These are phyloP conservation scores for Rhagium mordax DNA, from an alignment of 2,888 invertebrate species.

Conservation along the genomic window DNA sequence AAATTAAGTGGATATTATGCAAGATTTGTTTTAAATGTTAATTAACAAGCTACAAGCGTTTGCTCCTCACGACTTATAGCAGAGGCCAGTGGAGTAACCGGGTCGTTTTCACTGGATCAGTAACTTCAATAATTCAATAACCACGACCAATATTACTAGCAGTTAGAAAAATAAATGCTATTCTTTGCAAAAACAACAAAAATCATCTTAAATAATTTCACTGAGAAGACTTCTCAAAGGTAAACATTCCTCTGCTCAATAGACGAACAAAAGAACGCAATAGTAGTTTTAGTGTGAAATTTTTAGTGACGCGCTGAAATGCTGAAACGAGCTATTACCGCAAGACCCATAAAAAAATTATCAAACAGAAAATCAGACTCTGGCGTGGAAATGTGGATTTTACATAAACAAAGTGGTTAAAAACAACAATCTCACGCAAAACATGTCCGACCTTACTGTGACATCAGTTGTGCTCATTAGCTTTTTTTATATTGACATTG, in stretches of 20 bases:
- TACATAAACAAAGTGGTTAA: background rate
- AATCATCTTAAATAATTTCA: no score
- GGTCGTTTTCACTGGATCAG: no score
- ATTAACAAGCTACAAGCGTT: background rate
- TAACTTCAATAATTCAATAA: no score
- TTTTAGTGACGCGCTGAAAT: no score
- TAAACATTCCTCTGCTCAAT: no score
- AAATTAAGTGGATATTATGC: background rate
- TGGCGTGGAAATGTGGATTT: background rate
- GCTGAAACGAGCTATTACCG: no score
- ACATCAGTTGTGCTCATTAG: slow-evolving; percentile 32
- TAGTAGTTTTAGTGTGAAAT: no score
- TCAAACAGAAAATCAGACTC: background rate
- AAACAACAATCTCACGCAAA: slow-evolving; percentile 15
- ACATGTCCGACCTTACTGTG: slow-evolving; percentile 17
- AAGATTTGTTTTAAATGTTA: background rate
- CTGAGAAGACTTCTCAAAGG: no score
- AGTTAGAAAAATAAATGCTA: no score
- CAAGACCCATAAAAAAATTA: background rate
- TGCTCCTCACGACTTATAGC: background rate
- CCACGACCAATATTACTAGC: no score
- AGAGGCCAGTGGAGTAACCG: background rate
- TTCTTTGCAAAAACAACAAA: no score
- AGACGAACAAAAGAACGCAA: no score
- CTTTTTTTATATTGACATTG: slow-evolving; percentile 12